phyloP scores from a whole-genome alignment of 2,113 vertebrate genomes.

The Burhinus oedicnemus region DNA sequence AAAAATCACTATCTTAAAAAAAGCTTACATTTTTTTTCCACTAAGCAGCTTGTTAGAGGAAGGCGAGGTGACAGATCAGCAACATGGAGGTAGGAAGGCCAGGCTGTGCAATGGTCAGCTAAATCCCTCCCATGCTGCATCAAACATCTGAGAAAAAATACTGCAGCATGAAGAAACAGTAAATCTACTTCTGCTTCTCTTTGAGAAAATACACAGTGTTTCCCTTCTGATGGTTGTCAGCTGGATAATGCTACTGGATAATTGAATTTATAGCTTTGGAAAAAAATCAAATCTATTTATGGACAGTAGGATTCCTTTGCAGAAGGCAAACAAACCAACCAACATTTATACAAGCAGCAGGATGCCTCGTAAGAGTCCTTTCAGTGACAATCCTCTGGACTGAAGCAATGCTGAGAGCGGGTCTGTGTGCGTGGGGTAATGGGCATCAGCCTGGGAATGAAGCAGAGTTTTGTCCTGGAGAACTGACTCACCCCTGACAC shows the following conservation, averaged over 20 bases:
- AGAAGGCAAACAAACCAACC: neutral
- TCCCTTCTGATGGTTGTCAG: neutral
- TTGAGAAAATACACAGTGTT: neutral
- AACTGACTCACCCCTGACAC: neutral
- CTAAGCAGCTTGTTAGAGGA: neutral
- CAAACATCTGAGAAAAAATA: neutral
- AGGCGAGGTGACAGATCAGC: neutral
- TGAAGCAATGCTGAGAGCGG: too few species aligned
- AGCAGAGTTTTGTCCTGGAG: neutral
- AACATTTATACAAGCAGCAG: neutral
- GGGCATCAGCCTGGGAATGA: neutral
- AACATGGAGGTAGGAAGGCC: neutral
- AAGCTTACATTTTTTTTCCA: neutral
- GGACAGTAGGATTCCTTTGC: neutral
- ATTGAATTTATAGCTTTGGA: neutral
- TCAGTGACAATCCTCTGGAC: neutral
- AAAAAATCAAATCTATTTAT: neutral
- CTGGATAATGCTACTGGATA: neutral
- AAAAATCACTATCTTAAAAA: neutral
- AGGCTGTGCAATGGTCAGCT: neutral
- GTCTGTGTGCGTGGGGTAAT: accelerated
- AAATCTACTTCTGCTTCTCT: neutral
- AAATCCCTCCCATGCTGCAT: neutral
- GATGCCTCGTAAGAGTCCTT: neutral
- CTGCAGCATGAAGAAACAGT: neutral